Percentiles rank a stretch among this genome's conserved stretches.
Conservation (phyloP, 2,888 invertebrate species). For the Graphium colonna region DNA sequence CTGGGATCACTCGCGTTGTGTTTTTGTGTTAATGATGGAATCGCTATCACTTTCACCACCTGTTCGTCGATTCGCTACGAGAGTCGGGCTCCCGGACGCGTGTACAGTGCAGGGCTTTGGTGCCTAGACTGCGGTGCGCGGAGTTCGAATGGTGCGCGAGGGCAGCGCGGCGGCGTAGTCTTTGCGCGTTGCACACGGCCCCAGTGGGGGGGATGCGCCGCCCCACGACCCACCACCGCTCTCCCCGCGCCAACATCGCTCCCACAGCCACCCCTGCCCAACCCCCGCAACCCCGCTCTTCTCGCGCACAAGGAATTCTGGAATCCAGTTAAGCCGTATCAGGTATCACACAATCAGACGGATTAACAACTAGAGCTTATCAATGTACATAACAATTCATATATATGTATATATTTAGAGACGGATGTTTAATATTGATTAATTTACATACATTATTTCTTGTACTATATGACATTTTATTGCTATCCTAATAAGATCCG, state of each 20-base stretch:
- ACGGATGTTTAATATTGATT: no score
- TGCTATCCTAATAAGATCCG: no score
- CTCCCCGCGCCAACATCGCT: conserved; percentile 34
- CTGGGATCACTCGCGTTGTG: conserved; percentile 62
- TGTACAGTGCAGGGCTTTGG: conserved; percentile 69
- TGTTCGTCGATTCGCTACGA: conserved; percentile 78
- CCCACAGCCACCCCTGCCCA: no score
- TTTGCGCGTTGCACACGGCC: conserved; percentile 78
- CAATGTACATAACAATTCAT: no score
- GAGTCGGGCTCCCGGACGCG: conserved; percentile 76
- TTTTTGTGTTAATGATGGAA: conserved; percentile 37
- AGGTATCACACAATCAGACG: conserved; percentile 9
- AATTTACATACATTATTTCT: no score
- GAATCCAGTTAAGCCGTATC: conserved; percentile 20
- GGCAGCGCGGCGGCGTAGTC: conserved; percentile 72
- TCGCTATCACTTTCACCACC: conserved; percentile 72
- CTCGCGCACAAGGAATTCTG: conserved; percentile 9
- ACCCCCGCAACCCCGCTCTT: conserved; percentile 17
- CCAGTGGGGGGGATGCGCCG: conserved; percentile 64
- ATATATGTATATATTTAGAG: no score
- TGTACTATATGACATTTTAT: no score
- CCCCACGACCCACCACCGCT: conserved; percentile 45
- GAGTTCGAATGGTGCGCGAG: conserved; percentile 77
- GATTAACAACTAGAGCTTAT: no score
- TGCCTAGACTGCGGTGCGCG: conserved; percentile 77